A percentile compares a stretch with the other conserved stretches of the same genome.
Evolutionary conservation across 2,113 vertebrate species (phyloP).

Genomic region (Polyodon spathula): DNA sequence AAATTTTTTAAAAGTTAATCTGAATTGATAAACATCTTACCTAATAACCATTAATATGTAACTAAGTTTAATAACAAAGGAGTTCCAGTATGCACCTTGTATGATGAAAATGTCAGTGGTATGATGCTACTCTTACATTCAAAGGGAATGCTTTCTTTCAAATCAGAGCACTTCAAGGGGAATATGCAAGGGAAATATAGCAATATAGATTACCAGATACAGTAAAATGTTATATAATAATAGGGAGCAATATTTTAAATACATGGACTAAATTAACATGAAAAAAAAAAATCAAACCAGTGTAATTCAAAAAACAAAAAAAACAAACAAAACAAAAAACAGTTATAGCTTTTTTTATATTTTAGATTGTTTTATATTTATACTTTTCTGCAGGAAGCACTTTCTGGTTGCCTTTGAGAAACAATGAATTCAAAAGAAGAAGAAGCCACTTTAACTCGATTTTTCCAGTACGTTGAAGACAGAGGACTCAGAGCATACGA

Average conservation of each 20-base stretch:
- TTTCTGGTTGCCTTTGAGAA: slow-evolving; percentile 67
- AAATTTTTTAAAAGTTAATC: neutral
- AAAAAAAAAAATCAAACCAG: too few relatives aligned
- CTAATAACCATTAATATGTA: neutral
- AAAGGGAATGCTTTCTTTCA: slow-evolving; percentile 12
- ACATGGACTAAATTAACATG: too few relatives aligned
- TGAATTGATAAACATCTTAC: neutral
- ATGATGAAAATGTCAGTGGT: slow-evolving; percentile 25
- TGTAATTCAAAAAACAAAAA: neutral
- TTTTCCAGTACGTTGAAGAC: slow-evolving; percentile 91
- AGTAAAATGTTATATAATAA: neutral
- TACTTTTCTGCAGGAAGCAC: slow-evolving; percentile 58
- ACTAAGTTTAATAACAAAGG: neutral
- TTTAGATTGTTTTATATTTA: slow-evolving; percentile 6
- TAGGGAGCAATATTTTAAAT: neutral
- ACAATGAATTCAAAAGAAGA: slow-evolving; percentile 89
- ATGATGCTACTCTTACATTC: slow-evolving; percentile 34
- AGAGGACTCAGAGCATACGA: slow-evolving; percentile 87
- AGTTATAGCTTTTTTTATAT: neutral
- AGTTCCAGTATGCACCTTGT: slow-evolving; percentile 2
- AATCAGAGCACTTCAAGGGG: slow-evolving; percentile 17
- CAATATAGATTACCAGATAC: slow-evolving; percentile 4
- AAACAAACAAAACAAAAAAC: neutral
- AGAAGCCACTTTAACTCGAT: slow-evolving; percentile 71
- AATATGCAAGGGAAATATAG: slow-evolving; percentile 15